A percentile compares a stretch with the other conserved stretches of the same genome.
These are phyloP conservation scores for Notarius quadriscutis DNA, from an alignment of 2,113 vertebrate species.

Conservation along the genomic window DNA sequence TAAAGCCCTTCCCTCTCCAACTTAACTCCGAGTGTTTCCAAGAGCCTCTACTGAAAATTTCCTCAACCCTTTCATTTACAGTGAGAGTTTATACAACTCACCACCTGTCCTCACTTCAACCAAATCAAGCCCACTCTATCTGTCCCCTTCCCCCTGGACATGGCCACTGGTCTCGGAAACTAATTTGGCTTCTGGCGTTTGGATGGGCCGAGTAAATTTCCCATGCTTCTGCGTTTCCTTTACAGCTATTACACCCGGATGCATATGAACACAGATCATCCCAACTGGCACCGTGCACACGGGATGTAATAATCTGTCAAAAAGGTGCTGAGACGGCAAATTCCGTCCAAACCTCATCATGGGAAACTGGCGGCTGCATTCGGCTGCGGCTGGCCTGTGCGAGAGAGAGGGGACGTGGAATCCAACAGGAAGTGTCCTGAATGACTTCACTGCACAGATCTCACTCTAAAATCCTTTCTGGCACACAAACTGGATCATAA, in stretches of 20 bases:
- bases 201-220: conserved; percentile 23
- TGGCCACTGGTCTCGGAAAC: conserved; percentile 10
- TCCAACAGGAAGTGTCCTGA: background rate
- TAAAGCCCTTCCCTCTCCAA: conserved; percentile 26
- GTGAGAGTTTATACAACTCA: conserved; percentile 42
- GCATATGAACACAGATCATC: conserved; percentile 5
- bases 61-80: conserved; percentile 41
- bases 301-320: conserved; percentile 20
- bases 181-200: conserved; percentile 30
- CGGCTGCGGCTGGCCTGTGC: background rate
- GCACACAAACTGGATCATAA: background rate
- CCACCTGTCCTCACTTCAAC: conserved; percentile 41
- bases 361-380: background rate
- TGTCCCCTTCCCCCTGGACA: conserved; percentile 25
- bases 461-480: background rate
- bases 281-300: background rate
- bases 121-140: conserved; percentile 13
- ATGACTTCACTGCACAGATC: conserved; percentile 2
- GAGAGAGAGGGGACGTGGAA: background rate
- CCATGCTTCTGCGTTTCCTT: conserved; percentile 19
- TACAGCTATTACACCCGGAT: background rate
- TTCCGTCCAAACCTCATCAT: background rate
- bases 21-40: conserved; percentile 19
- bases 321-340: conserved; percentile 20
- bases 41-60: conserved; percentile 37